These are phyloP conservation scores for Hirtodrosophila cameraria DNA, from an alignment of 2,888 invertebrate genomes.

Conservation along the genomic window DNA sequence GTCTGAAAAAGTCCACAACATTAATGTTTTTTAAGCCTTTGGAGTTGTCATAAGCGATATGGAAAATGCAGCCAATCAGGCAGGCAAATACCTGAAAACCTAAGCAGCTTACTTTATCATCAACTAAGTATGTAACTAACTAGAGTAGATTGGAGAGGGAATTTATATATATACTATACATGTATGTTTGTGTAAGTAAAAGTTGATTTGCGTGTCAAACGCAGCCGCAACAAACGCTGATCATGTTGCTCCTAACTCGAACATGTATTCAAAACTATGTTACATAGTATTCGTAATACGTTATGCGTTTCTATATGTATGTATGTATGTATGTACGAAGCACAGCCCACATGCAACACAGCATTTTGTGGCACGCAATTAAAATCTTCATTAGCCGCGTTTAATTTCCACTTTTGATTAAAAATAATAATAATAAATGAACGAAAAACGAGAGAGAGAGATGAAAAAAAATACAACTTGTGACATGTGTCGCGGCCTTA, in stretches of 20 bases:
- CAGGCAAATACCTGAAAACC: conserved; percentile 42
- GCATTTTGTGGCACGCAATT: conserved; percentile 69
- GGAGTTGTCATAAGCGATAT: conserved; percentile 44
- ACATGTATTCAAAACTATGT: conserved; percentile 32
- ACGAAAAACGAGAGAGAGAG: conserved; percentile 1
- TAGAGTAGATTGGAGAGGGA: background rate
- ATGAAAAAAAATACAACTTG: conserved; percentile 61
- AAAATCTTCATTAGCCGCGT: conserved; percentile 81
- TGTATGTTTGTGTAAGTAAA: conserved; percentile 16
- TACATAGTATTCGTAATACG: conserved; percentile 19
- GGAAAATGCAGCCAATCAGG: conserved; percentile 39
- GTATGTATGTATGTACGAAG: too few relatives aligned
- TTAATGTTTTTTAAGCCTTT: conserved; percentile 27
- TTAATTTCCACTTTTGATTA: conserved; percentile 81
- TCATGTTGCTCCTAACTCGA: conserved; percentile 44
- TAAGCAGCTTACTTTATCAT: conserved; percentile 52
- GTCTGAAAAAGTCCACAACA: conserved; percentile 32
- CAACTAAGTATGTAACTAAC: conserved; percentile 14
- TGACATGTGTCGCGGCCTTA: conserved; percentile 76
- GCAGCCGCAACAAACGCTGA: conserved; percentile 51
- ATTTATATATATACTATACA: background rate
- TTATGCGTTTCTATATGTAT: too few relatives aligned
- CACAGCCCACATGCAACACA: conserved; percentile 63
- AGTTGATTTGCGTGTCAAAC: conserved; percentile 52
- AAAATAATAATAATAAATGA: conserved; percentile 55